Percentiles rank a stretch among this genome's conserved stretches.
Conservation (phyloP, 2,888 invertebrate species). For the Pediacus dermestoides region DNA sequence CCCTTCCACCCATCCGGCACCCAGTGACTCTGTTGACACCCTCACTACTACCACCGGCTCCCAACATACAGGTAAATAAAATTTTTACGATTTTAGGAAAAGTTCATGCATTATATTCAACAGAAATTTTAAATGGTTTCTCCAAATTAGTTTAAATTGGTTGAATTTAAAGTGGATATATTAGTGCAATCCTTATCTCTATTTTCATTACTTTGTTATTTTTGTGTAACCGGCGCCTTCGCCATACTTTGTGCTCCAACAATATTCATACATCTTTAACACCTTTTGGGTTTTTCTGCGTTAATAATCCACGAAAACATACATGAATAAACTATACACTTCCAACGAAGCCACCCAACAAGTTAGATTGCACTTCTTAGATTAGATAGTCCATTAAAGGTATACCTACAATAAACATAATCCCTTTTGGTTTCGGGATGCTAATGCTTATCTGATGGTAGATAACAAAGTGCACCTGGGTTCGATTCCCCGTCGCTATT, state of each 20-base stretch:
- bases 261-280: slow-evolving; percentile 10
- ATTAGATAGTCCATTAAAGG: too few species aligned
- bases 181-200: slow-evolving; percentile 9
- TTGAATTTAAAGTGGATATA: too few species aligned
- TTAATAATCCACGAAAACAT: neutral
- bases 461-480: slow-evolving; percentile 29
- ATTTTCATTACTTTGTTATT: too few species aligned
- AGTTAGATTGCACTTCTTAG: too few species aligned
- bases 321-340: too few species aligned
- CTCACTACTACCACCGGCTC: slow-evolving; percentile 45
- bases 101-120: neutral
- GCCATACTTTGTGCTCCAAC: too few species aligned
- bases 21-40: slow-evolving; percentile 44
- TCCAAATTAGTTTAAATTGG: too few species aligned
- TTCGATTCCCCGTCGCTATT: slow-evolving; percentile 25
- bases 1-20: slow-evolving; percentile 33
- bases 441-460: slow-evolving; percentile 22
- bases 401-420: slow-evolving; percentile 9
- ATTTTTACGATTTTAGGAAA: neutral
- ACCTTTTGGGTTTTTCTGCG: neutral
- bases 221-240: too few species aligned
- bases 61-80: slow-evolving; percentile 43
- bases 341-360: too few species aligned
- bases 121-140: too few species aligned
- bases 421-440: slow-evolving; percentile 4